A percentile compares a stretch with the other conserved stretches of the same genome.
These are phyloP conservation scores for Lycorma delicatula DNA, from an alignment of 1,140 invertebrate genomes.

Conservation along the genomic window DNA sequence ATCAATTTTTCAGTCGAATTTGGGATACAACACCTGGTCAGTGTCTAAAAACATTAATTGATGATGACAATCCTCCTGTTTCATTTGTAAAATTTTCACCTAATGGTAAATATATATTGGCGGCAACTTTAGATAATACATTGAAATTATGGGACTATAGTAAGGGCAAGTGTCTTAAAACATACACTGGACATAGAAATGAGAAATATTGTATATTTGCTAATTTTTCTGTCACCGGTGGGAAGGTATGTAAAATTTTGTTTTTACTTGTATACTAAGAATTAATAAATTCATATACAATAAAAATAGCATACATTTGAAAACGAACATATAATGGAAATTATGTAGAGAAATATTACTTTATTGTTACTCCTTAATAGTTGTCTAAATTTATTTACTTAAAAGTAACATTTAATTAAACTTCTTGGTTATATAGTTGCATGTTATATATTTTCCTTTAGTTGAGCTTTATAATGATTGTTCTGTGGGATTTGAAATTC, in stretches of 20 bases:
- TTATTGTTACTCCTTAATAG: no score
- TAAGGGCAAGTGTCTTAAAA: slow-evolving; percentile 95
- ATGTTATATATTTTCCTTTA: no score
- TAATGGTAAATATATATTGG: slow-evolving; percentile 98
- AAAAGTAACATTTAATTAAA: no score
- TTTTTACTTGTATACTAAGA: no score
- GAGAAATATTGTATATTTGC: slow-evolving; percentile 99
- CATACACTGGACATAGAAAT: slow-evolving; percentile 96
- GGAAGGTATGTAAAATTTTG: slow-evolving; percentile 83
- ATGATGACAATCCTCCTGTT: slow-evolving; percentile 97
- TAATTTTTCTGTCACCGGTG: slow-evolving; percentile 99
- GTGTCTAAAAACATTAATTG: slow-evolving; percentile 94
- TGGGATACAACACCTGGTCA: slow-evolving; percentile 99
- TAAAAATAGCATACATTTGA: no score
- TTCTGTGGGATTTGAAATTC: no score
- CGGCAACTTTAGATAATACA: slow-evolving; percentile 96
- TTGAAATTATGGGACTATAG: slow-evolving; percentile 99
- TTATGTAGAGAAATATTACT: no score
- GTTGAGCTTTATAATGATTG: no score
- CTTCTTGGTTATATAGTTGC: no score
- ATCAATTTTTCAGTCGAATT: slow-evolving; percentile 71
- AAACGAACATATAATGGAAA: no score
- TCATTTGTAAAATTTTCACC: slow-evolving; percentile 99
- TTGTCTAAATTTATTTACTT: no score
- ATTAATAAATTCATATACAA: no score